These are phyloP conservation scores for Ips typographus DNA, from an alignment of 1,140 invertebrate genomes.

Conservation along the genomic window DNA sequence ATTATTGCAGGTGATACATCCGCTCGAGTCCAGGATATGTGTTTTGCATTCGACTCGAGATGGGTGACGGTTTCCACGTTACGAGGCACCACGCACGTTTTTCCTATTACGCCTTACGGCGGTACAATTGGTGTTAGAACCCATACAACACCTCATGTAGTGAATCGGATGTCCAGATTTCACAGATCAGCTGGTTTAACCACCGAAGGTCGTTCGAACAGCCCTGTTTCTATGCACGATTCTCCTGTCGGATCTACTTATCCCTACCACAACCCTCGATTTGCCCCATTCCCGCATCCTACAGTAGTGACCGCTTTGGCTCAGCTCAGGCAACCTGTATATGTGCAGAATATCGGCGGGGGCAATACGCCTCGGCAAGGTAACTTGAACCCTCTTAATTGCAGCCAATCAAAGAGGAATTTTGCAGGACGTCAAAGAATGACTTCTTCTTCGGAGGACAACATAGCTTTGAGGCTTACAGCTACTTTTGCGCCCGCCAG, in stretches of 20 bases:
- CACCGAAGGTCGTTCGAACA: conserved; percentile 70
- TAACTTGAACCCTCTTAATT: conserved; percentile 3
- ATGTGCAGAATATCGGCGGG: conserved; percentile 50
- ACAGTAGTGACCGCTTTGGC: conserved; percentile 76
- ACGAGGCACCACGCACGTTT: conserved; percentile 95
- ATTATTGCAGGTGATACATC: conserved; percentile 65
- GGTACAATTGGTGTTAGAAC: conserved; percentile 88
- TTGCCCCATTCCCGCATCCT: conserved; percentile 87
- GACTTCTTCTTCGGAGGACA: conserved; percentile 66
- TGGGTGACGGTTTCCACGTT: conserved; percentile 95
- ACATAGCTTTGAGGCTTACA: conserved; percentile 70
- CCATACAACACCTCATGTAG: conserved; percentile 89
- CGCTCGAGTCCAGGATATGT: conserved; percentile 83
- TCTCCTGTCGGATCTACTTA: conserved; percentile 58
- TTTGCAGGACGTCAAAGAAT: conserved; percentile 62
- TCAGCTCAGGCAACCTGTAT: conserved; percentile 76
- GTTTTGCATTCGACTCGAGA: conserved; percentile 87
- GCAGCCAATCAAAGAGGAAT: not conserved
- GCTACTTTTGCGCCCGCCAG: conserved; percentile 75
- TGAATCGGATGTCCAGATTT: conserved; percentile 92
- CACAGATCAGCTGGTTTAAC: conserved; percentile 92
- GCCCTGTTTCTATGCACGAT: conserved; percentile 63
- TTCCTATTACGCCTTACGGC: conserved; percentile 96
- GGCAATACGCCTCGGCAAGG: conserved; percentile 34
- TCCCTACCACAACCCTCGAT: conserved; percentile 82